Percentiles rank a stretch among this genome's conserved stretches.
phyloP scores from a whole-genome alignment of 2,113 vertebrate genomes.

The Neolamprologus caudopunctatus region DNA sequence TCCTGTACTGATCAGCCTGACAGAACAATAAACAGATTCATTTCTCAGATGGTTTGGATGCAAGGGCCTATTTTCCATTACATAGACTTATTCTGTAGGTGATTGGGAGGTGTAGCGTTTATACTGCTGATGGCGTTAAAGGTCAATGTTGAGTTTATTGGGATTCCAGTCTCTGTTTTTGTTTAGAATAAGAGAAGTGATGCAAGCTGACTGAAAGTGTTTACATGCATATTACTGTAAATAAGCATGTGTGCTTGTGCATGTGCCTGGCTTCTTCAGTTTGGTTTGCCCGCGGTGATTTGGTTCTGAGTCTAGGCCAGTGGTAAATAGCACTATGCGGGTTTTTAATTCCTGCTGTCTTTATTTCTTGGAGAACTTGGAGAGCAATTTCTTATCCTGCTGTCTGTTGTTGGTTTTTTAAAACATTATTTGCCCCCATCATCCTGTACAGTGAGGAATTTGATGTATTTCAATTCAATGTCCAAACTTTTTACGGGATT shows the following conservation, averaged over 20 bases:
- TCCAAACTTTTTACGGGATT: not conserved
- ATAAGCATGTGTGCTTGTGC: not conserved
- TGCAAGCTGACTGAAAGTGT: not conserved
- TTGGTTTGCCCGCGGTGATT: not conserved
- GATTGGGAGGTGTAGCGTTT: not conserved
- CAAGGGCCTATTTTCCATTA: conserved; percentile 5
- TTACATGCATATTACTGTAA: conserved; percentile 13
- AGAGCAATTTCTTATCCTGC: not conserved
- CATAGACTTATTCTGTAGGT: not conserved
- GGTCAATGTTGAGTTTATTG: not conserved
- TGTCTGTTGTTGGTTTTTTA: not conserved
- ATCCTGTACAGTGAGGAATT: not conserved
- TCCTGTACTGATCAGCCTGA: not conserved
- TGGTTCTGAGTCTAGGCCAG: not conserved
- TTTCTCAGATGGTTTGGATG: conserved; percentile 16
- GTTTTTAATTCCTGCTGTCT: conserved; percentile 20
- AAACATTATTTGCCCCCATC: not conserved
- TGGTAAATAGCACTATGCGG: conserved; percentile 31
- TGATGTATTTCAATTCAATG: not conserved
- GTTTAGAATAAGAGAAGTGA: not conserved
- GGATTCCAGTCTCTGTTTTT: not conserved
- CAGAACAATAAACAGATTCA: not conserved
- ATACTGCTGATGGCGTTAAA: not conserved
- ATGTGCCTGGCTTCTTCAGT: not conserved
- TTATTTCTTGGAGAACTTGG: not conserved